These are phyloP conservation scores for Atlantisia rogersi DNA, from an alignment of 2,113 vertebrate genomes.

Conservation along the genomic window DNA sequence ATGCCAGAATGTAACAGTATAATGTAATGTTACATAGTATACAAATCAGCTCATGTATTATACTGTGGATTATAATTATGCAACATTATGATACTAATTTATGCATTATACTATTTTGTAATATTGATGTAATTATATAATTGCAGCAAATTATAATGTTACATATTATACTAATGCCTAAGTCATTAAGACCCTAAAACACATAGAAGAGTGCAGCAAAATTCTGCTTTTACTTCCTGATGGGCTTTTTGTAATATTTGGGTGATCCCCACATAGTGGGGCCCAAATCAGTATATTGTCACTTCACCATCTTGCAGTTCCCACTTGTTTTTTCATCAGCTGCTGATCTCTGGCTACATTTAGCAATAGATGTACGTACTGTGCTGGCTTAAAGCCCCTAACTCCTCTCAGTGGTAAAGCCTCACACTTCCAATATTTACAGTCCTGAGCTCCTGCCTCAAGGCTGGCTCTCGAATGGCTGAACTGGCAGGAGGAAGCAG, in stretches of 20 bases:
- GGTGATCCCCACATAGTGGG: not conserved
- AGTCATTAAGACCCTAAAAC: not conserved
- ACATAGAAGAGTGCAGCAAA: not conserved
- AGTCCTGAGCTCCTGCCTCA: not conserved
- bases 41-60: not conserved
- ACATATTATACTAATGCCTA: not conserved
- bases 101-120: slow-evolving; percentile 20
- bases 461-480: not conserved
- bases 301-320: not conserved
- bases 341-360: not conserved
- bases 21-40: not conserved
- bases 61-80: slow-evolving; percentile 2
- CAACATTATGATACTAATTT: not conserved
- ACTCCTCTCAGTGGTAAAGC: not conserved
- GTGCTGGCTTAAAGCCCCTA: not conserved
- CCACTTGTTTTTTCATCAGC: not conserved
- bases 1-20: not conserved
- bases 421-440: not conserved
- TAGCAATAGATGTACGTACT: not conserved
- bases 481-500: not conserved
- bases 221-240: not conserved
- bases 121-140: slow-evolving; percentile 33
- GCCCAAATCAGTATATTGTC: not conserved
- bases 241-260: not conserved
- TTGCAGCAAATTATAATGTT: slow-evolving; percentile 4